Conservation (phyloP, 2,888 invertebrate species). For the Tinea pellionella region DNA sequence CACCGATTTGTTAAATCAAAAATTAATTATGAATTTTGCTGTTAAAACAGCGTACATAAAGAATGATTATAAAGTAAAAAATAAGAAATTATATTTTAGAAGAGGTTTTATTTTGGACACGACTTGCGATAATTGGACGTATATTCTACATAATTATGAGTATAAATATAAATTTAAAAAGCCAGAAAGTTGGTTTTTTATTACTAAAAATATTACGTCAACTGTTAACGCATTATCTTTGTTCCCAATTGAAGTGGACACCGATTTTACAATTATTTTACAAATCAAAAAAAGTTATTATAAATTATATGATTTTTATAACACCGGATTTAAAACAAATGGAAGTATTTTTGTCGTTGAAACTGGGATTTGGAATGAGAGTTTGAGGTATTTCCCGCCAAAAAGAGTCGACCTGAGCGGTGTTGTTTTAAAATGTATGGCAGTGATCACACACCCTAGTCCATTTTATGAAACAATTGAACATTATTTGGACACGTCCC, state of each 20-base stretch:
- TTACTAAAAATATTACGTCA: constrained; percentile 22
- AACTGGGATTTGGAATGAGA: constrained; percentile 55
- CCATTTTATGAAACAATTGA: constrained; percentile 44
- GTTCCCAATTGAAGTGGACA: constrained; percentile 51
- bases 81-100: constrained; percentile 18
- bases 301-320: constrained; percentile 59
- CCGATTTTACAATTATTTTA: constrained; percentile 47
- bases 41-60: constrained; percentile 23
- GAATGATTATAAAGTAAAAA: constrained; percentile 16
- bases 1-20: constrained; percentile 25
- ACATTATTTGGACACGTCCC: constrained; percentile 61
- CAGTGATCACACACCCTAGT: constrained; percentile 56
- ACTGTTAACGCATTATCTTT: constrained; percentile 32
- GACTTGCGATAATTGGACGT: constrained; percentile 36
- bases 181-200: constrained; percentile 45
- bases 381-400: constrained; percentile 34
- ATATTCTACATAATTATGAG: constrained; percentile 23
- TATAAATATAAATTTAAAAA: constrained; percentile 25
- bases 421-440: constrained; percentile 61
- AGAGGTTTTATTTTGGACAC: constrained; percentile 38
- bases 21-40: constrained; percentile 27
- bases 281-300: constrained; percentile 23
- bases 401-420: constrained; percentile 64
- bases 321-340: constrained; percentile 64
- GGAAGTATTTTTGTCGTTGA: constrained; percentile 55